Conservation (phyloP, 2,113 vertebrate genomes). For the Brachyhypopomus gauderio region DNA sequence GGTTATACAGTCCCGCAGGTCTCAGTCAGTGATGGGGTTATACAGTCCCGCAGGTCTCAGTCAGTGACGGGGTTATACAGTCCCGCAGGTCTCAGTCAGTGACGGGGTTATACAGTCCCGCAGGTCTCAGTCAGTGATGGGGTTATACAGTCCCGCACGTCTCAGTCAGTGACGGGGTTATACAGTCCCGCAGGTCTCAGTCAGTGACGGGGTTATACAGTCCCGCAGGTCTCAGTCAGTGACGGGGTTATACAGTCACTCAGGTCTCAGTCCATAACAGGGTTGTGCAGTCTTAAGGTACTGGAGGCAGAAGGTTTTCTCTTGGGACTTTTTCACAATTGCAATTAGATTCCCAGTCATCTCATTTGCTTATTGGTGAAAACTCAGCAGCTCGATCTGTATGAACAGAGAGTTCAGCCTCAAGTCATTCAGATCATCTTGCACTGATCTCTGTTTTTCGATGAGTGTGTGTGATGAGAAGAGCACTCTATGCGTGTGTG, state of each 20-base stretch:
- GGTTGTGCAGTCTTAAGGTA: too few species aligned
- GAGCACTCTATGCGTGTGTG: slow-evolving; percentile 12
- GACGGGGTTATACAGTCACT: background rate
- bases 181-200: background rate
- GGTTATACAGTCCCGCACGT: too few species aligned
- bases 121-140: too few species aligned
- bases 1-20: background rate
- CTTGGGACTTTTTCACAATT: too few species aligned
- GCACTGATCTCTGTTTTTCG: background rate
- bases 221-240: background rate
- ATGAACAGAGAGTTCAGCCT: background rate
- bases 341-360: too few species aligned
- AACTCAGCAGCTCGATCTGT: background rate
- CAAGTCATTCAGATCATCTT: background rate
- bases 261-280: background rate
- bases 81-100: too few species aligned
- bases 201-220: background rate
- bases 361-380: too few species aligned
- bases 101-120: too few species aligned
- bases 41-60: background rate
- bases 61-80: too few species aligned
- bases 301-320: too few species aligned
- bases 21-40: background rate
- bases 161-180: background rate
- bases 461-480: background rate